Evolutionary conservation across 2,888 invertebrate genomes (phyloP).

Genomic region (Sarcophaga caerulescens): DNA sequence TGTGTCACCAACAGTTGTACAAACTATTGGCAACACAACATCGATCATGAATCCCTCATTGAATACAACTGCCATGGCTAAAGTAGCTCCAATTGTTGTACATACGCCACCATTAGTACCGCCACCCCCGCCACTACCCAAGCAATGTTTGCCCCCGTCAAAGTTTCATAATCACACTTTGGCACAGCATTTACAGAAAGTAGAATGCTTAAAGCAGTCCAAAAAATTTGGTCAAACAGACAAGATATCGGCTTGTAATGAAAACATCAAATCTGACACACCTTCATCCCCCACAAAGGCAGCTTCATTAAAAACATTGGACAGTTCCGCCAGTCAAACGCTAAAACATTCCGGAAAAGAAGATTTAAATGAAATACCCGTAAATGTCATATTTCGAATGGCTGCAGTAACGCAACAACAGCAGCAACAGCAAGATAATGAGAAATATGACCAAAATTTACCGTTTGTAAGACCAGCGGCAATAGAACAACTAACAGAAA

Average conservation of each 20-base stretch:
- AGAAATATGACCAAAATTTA: slow-evolving; percentile 56
- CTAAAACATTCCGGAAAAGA: slow-evolving; percentile 78
- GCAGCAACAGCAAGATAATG: slow-evolving; percentile 37
- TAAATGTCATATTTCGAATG: slow-evolving; percentile 79
- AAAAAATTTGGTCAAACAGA: slow-evolving; percentile 68
- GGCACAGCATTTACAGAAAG: slow-evolving; percentile 79
- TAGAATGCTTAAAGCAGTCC: slow-evolving; percentile 77
- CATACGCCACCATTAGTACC: slow-evolving; percentile 58
- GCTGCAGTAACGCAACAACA: slow-evolving; percentile 48
- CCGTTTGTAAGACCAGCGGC: slow-evolving; percentile 57
- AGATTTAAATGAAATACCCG: slow-evolving; percentile 80
- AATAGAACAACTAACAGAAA: slow-evolving; percentile 26
- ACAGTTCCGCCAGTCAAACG: slow-evolving; percentile 30
- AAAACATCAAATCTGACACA: slow-evolving; percentile 13
- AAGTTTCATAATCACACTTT: slow-evolving; percentile 79
- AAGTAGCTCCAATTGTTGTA: slow-evolving; percentile 66
- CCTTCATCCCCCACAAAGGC: slow-evolving; percentile 41
- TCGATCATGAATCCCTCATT: slow-evolving; percentile 38
- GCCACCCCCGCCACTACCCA: slow-evolving; percentile 60
- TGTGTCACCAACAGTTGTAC: slow-evolving; percentile 49
- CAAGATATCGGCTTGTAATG: slow-evolving; percentile 6
- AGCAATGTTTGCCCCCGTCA: slow-evolving; percentile 76
- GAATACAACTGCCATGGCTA: slow-evolving; percentile 61
- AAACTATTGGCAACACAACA: slow-evolving; percentile 49
- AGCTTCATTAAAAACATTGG: slow-evolving; percentile 49